These are phyloP conservation scores for Argya squamiceps DNA, from an alignment of 2,797 vertebrate genomes.

Conservation along the genomic window DNA sequence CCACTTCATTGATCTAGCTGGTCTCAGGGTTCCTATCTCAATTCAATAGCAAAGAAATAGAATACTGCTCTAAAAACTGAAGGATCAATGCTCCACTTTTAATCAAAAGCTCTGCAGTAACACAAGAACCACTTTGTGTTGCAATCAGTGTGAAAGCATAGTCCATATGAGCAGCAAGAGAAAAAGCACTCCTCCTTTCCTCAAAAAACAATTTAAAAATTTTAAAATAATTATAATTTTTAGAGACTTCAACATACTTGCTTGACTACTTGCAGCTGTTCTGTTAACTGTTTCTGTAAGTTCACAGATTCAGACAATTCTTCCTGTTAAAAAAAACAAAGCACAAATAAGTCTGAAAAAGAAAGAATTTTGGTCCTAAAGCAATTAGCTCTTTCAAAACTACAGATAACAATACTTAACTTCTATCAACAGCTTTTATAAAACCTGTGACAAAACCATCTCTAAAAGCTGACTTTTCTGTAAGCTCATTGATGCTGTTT, in stretches of 20 bases:
- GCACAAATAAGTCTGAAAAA: not conserved
- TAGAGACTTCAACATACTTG: slow-evolving; percentile 78
- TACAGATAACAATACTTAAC: not conserved
- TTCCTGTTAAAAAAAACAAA: slow-evolving; percentile 75
- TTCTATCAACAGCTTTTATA: not conserved
- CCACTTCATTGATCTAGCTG: not conserved
- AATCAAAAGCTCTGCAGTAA: not conserved
- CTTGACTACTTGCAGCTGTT: slow-evolving; percentile 83
- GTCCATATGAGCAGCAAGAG: not conserved
- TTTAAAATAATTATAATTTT: not conserved
- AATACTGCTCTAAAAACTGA: not conserved
- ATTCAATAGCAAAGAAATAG: not conserved
- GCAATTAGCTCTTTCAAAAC: not conserved
- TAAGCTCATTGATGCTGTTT: not conserved
- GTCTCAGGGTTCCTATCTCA: not conserved
- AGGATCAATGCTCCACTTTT: not conserved
- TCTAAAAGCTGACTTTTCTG: not conserved
- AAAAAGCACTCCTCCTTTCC: not conserved
- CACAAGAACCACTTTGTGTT: not conserved
- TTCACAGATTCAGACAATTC: slow-evolving; percentile 84
- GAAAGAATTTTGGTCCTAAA: not conserved
- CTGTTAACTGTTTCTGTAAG: slow-evolving; percentile 81
- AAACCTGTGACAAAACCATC: not conserved
- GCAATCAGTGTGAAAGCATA: not conserved
- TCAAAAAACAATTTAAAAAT: not conserved